Base-by-base conservation (phyloP, 2,113 vertebrate genomes). In the Dinomys branickii region DNA sequence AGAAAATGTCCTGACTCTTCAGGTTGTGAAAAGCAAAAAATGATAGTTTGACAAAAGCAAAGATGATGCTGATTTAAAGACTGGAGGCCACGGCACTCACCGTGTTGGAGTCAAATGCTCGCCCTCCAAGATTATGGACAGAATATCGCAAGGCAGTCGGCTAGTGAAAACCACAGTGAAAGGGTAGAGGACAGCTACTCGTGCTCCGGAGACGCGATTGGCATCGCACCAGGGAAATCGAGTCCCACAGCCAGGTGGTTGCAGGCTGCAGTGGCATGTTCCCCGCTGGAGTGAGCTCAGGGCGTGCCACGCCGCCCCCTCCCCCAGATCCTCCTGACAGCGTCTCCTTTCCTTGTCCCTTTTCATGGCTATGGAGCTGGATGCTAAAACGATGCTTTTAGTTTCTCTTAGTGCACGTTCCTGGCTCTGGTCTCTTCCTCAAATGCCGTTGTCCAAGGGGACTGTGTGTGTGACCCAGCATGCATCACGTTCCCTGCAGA, bases 271-370 rank as follows among this genome's bases (percentile, higher is more conserved):
- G 7, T 28, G 14, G 12, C 10, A 1, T 50, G 0, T 59, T 41
- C 69, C 28, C 16, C 3, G 35, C 56, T 20, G 22, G 24, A 12
- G 11, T 10, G 16, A 26, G 9, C 17, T 24, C 56, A 30, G 65
- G 63, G 30, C 30, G 22, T 47, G 56, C 19, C 19, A 1, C 0
- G 1, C 1, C 19, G 35, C 17, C 19, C 9, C 2, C 33, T 52
- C 47, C 58, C 13, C 0, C 4, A 63, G 78, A 5, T 22, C 10
- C 35, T 71, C 5, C 24, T 8, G 26, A 14, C n/a, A 14, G 19
- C 22, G n/a, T 82, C 19, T 44, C 35, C 17, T 50, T 54, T 14
- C 63, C 30, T 82, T 20, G 8, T 84, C 4, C 28, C 44, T 91
- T 26, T 75, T 83, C 54, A 1, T 26, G 35, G 33, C 7, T 35